Conservation (phyloP, 2,797 vertebrate genomes). For the Petrocephalus schoutedeni region DNA sequence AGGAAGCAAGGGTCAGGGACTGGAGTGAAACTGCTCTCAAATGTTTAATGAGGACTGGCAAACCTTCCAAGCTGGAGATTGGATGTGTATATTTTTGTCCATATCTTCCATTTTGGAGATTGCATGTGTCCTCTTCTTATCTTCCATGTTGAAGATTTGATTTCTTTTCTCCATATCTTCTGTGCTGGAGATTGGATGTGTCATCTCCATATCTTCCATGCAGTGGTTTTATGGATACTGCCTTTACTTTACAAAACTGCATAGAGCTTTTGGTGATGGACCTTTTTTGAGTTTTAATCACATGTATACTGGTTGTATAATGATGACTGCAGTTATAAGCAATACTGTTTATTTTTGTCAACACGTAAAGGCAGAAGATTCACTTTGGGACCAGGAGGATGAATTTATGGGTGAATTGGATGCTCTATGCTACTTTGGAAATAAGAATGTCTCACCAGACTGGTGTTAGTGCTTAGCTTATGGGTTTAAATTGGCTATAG, state of each 20-base stretch:
- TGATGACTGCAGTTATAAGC: background rate
- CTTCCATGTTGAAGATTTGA: background rate
- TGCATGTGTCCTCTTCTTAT: background rate
- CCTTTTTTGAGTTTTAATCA: background rate
- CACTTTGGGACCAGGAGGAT: background rate
- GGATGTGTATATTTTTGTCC: background rate
- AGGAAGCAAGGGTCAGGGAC: background rate
- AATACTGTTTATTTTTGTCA: background rate
- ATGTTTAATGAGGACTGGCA: background rate
- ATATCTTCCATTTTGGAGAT: background rate
- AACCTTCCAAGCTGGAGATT: background rate
- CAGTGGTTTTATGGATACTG: constrained; percentile 1
- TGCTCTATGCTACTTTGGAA: background rate
- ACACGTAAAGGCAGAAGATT: background rate
- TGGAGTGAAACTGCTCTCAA: background rate
- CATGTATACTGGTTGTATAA: background rate
- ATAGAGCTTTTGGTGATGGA: background rate
- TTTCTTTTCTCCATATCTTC: background rate
- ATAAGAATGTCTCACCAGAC: background rate
- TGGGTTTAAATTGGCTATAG: background rate
- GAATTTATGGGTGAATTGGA: background rate
- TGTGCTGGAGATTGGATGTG: background rate
- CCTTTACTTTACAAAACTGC: background rate
- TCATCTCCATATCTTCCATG: background rate
- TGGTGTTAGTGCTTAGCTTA: background rate